Percentiles rank a stretch among this genome's conserved stretches.
Conservation (phyloP, 92 coral and sea anemone species). For the Palythoa grandiflora region DNA sequence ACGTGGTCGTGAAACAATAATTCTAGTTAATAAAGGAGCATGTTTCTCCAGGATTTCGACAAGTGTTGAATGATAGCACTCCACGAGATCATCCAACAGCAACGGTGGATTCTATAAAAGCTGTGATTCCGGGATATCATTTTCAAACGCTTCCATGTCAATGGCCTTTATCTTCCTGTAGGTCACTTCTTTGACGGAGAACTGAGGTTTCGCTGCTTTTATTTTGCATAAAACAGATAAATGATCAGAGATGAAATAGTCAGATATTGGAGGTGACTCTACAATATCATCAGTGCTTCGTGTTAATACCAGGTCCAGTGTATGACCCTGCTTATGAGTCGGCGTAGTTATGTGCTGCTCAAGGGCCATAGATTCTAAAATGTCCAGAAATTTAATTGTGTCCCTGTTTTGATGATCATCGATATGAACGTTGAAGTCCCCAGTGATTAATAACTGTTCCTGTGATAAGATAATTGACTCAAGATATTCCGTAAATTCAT, state of each 20-base stretch:
- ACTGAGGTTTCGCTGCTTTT: constrained; percentile 28
- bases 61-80: constrained; percentile 39
- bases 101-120: constrained; percentile 4
- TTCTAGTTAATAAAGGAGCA: constrained; percentile 55
- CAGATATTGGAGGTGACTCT: constrained; percentile 31
- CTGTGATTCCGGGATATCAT: constrained; percentile 6
- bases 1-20: constrained; percentile 51
- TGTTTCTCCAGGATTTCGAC: constrained; percentile 48
- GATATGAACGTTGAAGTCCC: constrained; percentile 4
- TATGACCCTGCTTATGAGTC: constrained; percentile 28
- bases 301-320: constrained; percentile 11
- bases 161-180: constrained; percentile 19
- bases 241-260: constrained; percentile 26
- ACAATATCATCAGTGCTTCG: constrained; percentile 21
- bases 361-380: constrained; percentile 6
- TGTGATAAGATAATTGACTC: constrained; percentile 22
- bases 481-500: constrained; percentile 8
- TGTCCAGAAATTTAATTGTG: constrained; percentile 9
- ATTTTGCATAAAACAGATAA: constrained; percentile 25
- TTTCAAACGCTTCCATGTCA: neutral
- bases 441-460: constrained; percentile 8
- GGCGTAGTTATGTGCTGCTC: constrained; percentile 22
- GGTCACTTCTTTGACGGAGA: constrained; percentile 22
- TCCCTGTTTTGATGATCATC: constrained; percentile 5
- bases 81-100: neutral